Base-by-base conservation (phyloP, 2,888 invertebrate genomes). In the Digitonthophagus gazella region DNA sequence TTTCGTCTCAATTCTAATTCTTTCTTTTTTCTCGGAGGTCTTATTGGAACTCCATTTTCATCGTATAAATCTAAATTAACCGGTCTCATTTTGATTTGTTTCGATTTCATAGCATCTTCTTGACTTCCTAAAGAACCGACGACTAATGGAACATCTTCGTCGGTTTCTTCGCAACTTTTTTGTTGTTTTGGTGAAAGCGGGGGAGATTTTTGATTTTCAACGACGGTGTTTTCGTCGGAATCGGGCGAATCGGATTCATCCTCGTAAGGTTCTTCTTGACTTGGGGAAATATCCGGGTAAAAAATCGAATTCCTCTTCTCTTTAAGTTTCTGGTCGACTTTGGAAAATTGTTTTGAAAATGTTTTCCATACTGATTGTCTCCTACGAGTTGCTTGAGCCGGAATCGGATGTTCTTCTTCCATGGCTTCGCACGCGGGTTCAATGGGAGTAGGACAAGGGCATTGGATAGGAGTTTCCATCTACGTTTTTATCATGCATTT, bases 331-430 rank as follows among this genome's bases (percentile, higher is more conserved):
- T 90, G 84, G 80, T 92, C 92, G 74, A 93, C 93, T 83, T 88
- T 91, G 72, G 92, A 92, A 76, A 93, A 86, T 83, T 93, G 93
- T 76, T 93, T 89, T 81, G 90, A 92, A 84, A 93, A 92, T 71
- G 88, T 88, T 82, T 91, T 92, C 91, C 93, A 92, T 69, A 87
- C 82, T 28, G 90, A 90, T 18, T 83, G 82, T 76, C 90, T 89
- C 75, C 90, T 86, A 71, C 90, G 83, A 66, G 81, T 80, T 72
- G 84, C 82, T 61, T 61, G 61, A 20, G 58, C 58, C 72, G 80
- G 77, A 2, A 81, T 79, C 68, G 82, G 80, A 2, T 81, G 80
- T 6, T 79, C 75, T 63, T 71, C 69, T 57, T 15, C 69, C 73
- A 75, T 79, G 68, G 80, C 81, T 74, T 85, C 86, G 71, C 80